Evolutionary conservation across 2,888 invertebrate species (phyloP), one percentile per base, ranked within the genome.

Genomic region (Lepidocyrtoides sp.): DNA sequence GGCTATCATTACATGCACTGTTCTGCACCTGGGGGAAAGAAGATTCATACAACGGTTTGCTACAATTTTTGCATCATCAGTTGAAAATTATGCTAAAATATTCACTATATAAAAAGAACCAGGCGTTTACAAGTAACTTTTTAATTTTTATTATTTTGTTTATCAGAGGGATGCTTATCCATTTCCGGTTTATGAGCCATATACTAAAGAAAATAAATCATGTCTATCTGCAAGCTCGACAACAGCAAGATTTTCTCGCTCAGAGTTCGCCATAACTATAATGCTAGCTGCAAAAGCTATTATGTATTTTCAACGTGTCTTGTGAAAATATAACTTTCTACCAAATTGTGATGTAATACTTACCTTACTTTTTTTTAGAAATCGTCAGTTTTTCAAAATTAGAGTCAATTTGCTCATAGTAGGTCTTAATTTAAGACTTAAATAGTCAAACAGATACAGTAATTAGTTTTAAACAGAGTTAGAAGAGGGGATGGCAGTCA

Each of bases 1-100:
- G 90, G 90, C 4, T 54, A 66, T 36, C 90, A 90, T 44, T 90
- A 90, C 63, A 69, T 90, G 85, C 90, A 90, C 32, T 90, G 90
- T 32, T 79, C 85, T 1, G 0, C 85, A 2, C 69, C 77, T 10
- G 90, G 90, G 66, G 90, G 85, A 14, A 84, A 79, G 17, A 90
- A 90, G 41, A 90, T 90, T 36, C 84, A 75, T n/a, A 84, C 85
- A 29, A 63, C 63, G 63, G 89, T 89, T 36, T 17, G 26, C n/a
- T 14, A 57, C n/a, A 3, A 81, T 26, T 14, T n/a, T n/a, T n/a
- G n/a, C n/a, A n/a, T n/a, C n/a, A n/a, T n/a, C n/a, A n/a, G n/a
- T n/a, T n/a, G n/a, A n/a, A n/a, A n/a, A n/a, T n/a, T n/a, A n/a
- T n/a, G n/a, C n/a, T n/a, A n/a, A n/a, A n/a, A n/a, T n/a, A n/a